Evolutionary conservation across 2,113 vertebrate species (phyloP).

Genomic region (Oncorhynchus gorbuscha): DNA sequence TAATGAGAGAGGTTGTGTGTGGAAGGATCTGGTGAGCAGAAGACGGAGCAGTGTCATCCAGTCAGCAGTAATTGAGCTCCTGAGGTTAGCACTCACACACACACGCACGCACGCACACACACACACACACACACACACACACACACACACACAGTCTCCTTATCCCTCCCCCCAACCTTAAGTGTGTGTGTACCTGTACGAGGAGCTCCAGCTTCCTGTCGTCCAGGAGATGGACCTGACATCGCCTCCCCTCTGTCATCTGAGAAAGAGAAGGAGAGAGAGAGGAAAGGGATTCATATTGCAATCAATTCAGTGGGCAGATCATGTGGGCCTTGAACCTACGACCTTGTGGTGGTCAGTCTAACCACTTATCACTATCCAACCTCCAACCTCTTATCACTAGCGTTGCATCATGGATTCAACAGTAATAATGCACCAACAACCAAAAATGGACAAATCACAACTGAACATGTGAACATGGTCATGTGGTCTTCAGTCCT

Average conservation of each 20-base stretch:
- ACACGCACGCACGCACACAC: not conserved
- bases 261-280: slow-evolving; percentile 45
- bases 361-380: no score
- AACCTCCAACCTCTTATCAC: no score
- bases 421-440: no score
- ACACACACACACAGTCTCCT: slow-evolving; percentile 8
- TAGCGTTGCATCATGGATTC: no score
- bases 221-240: slow-evolving; percentile 95
- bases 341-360: no score
- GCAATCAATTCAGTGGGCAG: no score
- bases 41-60: slow-evolving; percentile 52
- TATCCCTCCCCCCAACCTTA: not conserved
- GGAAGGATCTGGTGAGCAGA: slow-evolving; percentile 51
- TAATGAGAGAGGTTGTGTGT: not conserved
- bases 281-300: not conserved
- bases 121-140: no score
- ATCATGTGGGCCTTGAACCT: no score
- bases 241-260: slow-evolving; percentile 97
- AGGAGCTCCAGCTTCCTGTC: slow-evolving; percentile 96
- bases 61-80: slow-evolving; percentile 51
- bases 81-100: not conserved
- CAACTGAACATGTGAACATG: no score
- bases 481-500: no score
- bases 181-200: slow-evolving; percentile 81
- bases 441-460: no score